Base-by-base conservation (phyloP, 1,140 invertebrate genomes). In the Alviniconcha marisindica region DNA sequence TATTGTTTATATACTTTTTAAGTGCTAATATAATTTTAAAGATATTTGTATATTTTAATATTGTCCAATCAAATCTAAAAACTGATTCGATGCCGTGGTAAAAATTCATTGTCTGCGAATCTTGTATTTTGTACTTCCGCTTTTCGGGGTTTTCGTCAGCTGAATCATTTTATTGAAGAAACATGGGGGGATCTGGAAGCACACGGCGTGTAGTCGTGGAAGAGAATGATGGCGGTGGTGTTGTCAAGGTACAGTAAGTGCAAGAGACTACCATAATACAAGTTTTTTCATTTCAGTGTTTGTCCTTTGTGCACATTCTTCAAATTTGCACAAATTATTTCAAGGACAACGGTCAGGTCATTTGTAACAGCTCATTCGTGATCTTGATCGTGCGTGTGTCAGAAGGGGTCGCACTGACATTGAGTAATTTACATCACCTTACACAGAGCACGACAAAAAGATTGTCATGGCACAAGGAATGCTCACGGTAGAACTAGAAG, bases 191-290 rank as follows among this genome's bases (percentile, higher is more conserved):
- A 33, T 76, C 83, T 24, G 74, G 76, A 42, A 86, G 85, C 51
- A 84, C 85, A 15, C 38, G 83, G 48, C 80, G 83, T 0, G 51
- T 86, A 54, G 83, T 86, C 18, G 83, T 86, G 12, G 85, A 86
- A 69, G 83, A 86, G 40, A n/a, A 42, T 28, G 83, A 84, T 76
- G 80, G 40, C 31, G 24, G 44, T 48, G 81, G 69, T 24, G 84
- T 81, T 69, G 80, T 83, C 15, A 83, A 80, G 71, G 81, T 80
- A 42, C 73, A 76, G 44, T 48, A 48, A 10, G 44, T 48, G 44
- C 18, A 48, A 10, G 18, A 48, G 5, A 48, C 44, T 48, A 48
- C 7, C 44, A 48, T 48, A 18, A 48, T 18, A 10, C 44, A 48
- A 12, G 7, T 7, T 51, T 66, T 66, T 4, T 66, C 31, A 66